phyloP scores from a whole-genome alignment of 2,797 vertebrate species.

The Dipus sagitta region DNA sequence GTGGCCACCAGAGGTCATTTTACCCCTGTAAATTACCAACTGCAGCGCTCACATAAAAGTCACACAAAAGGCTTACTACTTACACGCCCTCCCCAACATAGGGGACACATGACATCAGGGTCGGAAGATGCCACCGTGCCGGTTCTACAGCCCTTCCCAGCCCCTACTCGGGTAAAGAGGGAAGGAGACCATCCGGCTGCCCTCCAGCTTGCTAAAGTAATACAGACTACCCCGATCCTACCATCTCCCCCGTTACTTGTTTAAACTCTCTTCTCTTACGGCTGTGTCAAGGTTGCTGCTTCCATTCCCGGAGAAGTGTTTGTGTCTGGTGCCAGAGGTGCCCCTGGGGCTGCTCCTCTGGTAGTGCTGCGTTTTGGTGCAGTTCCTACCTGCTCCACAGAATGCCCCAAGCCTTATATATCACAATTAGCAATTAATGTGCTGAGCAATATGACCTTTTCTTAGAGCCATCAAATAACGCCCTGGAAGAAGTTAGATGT shows the following conservation, averaged over 20 bases:
- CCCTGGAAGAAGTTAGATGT: conserved; percentile 12
- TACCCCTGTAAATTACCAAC: conserved; percentile 72
- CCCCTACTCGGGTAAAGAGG: not conserved
- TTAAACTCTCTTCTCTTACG: not conserved
- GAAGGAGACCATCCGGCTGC: not conserved
- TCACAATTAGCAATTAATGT: not conserved
- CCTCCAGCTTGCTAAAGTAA: not conserved
- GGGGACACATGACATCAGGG: not conserved
- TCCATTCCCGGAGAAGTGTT: not conserved
- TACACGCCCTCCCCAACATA: not conserved
- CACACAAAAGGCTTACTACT: conserved; percentile 52
- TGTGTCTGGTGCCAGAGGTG: not conserved
- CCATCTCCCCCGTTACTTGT: not conserved
- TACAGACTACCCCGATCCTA: not conserved
- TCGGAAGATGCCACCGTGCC: not conserved
- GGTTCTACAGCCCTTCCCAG: not conserved
- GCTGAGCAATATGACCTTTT: not conserved
- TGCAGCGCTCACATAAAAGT: not conserved
- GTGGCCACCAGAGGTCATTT: conserved; percentile 82
- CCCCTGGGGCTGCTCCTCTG: not conserved
- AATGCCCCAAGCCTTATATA: not conserved
- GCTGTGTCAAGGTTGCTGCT: not conserved
- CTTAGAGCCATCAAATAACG: not conserved
- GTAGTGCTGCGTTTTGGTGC: not conserved
- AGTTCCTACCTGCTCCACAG: not conserved